Base-by-base conservation (phyloP, 2,888 invertebrate genomes). In the Diplolepis rosae region DNA sequence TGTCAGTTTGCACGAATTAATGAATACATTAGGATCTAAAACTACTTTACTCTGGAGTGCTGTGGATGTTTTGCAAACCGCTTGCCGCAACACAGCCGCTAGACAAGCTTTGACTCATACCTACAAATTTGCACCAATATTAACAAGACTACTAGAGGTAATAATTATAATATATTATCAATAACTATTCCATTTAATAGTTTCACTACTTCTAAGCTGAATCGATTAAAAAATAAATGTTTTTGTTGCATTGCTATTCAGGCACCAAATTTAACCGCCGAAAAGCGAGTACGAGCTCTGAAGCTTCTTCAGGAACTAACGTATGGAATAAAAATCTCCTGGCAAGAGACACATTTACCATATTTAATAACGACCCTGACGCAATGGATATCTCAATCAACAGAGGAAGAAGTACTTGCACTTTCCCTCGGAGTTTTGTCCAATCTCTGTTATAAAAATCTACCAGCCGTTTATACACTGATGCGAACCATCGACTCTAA, bases 361-460 rank as follows among this genome's bases (percentile, higher is more conserved):
- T 90, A 92, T 73, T 89, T 95, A 9, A 92, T 95, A 87, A 91
- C 92, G 69, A 92, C 91, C 22, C 87, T 95, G 0, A 92, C 93
- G 0, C 91, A 92, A 30, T 93, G 93, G 91, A 91, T 94, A 61
- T 89, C 87, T 0, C 90, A 91, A 0, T 90, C 91, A 82, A 83
- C 83, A 0, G 91, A 92, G 35, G 89, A 90, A 69, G 89, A 91
- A 32, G 85, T 90, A 3, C 87, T 90, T 28, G 82, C 89, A 35
- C 84, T 92, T 54, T 91, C 93, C 0, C 89, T 95, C 0, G 94
- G 94, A 0, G 92, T 95, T 13, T 87, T 95, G 0, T 94, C 95
- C 0, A 95, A 95, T 89, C 88, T 95, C 2, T 95, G 95, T 85
- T 94, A 95, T 83, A 94, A 93, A 77, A 95, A 95, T 86, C 88